Percentiles rank a stretch among this genome's conserved stretches.
Evolutionary conservation across 2,797 vertebrate genomes (phyloP).

Genomic region (Sebastes steindachneri): DNA sequence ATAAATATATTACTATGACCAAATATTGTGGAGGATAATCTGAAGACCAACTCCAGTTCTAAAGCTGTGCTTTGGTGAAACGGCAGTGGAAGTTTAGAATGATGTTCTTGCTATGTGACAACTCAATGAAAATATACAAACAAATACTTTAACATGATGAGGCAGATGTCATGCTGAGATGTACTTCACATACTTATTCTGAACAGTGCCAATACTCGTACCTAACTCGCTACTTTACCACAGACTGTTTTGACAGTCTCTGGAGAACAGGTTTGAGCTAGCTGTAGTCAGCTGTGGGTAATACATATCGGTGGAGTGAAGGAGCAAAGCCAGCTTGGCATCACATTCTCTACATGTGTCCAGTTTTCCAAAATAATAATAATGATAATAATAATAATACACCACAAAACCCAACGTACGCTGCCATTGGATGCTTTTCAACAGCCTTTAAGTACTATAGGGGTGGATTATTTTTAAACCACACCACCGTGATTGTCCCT

Average conservation of each 20-base stretch:
- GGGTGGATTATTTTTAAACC: background rate
- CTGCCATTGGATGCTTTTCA: background rate
- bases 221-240: background rate
- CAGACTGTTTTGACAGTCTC: background rate
- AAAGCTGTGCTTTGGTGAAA: background rate
- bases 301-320: background rate
- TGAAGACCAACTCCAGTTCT: background rate
- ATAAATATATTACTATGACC: background rate
- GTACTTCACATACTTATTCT: background rate
- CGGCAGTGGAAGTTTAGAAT: background rate
- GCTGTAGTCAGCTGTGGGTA: background rate
- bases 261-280: background rate
- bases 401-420: background rate
- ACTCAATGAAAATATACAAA: background rate
- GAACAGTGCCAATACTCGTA: background rate
- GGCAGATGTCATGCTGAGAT: accelerated
- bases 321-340: background rate
- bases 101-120: background rate
- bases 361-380: background rate
- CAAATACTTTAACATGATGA: background rate
- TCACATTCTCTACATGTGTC: background rate
- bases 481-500: background rate
- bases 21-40: background rate
- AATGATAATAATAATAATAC: background rate
- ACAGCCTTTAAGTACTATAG: background rate